These are phyloP conservation scores for Myoxocephalus aenaeus DNA, from an alignment of 2,797 vertebrate species.

Conservation along the genomic window DNA sequence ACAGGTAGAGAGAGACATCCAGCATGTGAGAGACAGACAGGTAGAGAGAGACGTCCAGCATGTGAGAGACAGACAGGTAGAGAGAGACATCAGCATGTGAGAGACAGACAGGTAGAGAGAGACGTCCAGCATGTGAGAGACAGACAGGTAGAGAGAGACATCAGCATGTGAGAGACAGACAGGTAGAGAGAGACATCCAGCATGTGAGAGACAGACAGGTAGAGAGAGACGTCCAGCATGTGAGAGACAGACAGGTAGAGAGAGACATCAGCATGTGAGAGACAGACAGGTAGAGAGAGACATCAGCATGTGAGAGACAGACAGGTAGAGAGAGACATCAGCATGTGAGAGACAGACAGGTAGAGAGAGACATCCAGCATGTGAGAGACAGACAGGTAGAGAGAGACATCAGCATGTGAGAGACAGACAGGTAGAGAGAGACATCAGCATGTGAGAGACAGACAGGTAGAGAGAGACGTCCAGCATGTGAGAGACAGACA, in stretches of 20 bases:
- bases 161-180: background rate
- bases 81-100: background rate
- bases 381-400: background rate
- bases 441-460: background rate
- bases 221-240: background rate
- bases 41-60: background rate
- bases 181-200: constrained; percentile 67
- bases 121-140: background rate
- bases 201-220: constrained; percentile 83
- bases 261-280: background rate
- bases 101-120: background rate
- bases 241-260: background rate
- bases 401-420: too few species aligned
- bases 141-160: background rate
- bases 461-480: background rate
- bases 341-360: background rate
- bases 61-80: background rate
- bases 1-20: background rate
- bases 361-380: background rate
- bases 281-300: background rate
- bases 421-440: background rate
- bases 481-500: background rate
- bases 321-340: background rate
- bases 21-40: background rate
- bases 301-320: too few species aligned